phyloP scores from a whole-genome alignment of 1,140 invertebrate genomes.

The Macrostomum lignano region DNA sequence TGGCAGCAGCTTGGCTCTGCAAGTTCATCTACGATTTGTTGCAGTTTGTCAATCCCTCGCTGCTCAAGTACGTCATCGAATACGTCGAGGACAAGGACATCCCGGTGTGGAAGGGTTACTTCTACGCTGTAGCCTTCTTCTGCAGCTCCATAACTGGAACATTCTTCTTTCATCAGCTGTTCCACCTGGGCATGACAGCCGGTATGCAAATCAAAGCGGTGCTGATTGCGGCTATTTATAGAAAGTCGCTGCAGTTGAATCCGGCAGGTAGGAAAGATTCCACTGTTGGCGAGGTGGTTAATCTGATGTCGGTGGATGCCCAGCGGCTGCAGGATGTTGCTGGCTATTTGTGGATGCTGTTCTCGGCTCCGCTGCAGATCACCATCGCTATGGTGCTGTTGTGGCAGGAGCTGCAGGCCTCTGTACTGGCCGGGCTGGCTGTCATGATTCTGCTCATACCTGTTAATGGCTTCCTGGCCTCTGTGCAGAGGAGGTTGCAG shows the following conservation, averaged over 20 bases:
- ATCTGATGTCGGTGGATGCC: slow-evolving; percentile 33
- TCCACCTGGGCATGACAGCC: too few relatives aligned
- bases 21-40: slow-evolving; percentile 5
- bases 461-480: slow-evolving; percentile 18
- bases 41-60: slow-evolving; percentile 1
- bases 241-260: too few relatives aligned
- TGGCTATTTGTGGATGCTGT: slow-evolving; percentile 66
- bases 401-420: slow-evolving; percentile 39
- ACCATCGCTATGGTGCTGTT: slow-evolving; percentile 54
- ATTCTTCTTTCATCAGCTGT: slow-evolving; percentile 5
- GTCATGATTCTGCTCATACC: slow-evolving; percentile 29
- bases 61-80: slow-evolving; percentile 6
- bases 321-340: slow-evolving; percentile 29
- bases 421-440: slow-evolving; percentile 23
- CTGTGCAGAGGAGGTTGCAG: neutral
- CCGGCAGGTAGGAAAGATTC: neutral
- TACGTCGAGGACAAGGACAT: slow-evolving; percentile 6
- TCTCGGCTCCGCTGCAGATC: slow-evolving; percentile 80
- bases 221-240: too few relatives aligned
- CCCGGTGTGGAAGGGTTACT: slow-evolving; percentile 7
- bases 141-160: slow-evolving; percentile 3
- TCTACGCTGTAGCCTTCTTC: slow-evolving; percentile 6
- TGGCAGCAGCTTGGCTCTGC: slow-evolving; percentile 5
- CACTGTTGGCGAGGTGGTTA: slow-evolving; percentile 36
- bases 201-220: too few relatives aligned